Conservation (phyloP, 1,140 invertebrate genomes). For the Oscheius sp. region DNA sequence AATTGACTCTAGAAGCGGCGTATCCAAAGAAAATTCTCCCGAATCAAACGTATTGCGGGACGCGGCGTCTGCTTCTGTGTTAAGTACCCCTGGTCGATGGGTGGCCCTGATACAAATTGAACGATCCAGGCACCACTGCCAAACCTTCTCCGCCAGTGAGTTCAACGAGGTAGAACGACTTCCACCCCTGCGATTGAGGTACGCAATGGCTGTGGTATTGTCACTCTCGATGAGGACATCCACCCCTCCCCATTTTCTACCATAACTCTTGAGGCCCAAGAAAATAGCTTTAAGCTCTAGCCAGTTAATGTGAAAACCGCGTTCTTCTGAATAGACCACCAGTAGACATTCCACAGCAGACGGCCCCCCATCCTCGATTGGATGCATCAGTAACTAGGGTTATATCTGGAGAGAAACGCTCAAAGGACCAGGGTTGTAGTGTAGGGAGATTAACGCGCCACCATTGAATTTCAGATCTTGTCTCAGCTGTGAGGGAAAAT, state of each 20-base stretch:
- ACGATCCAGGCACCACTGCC: neutral
- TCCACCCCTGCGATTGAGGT: neutral
- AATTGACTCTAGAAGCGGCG: neutral
- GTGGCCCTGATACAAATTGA: neutral
- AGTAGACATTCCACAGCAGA: neutral
- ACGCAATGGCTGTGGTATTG: neutral
- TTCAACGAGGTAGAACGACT: neutral
- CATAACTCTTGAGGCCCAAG: neutral
- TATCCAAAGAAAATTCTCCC: neutral
- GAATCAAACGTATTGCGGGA: neutral
- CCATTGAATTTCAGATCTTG: neutral
- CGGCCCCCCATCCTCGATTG: neutral
- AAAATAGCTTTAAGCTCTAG: neutral
- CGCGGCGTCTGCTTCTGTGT: conserved; percentile 16
- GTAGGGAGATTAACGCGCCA: neutral
- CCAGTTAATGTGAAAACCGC: neutral
- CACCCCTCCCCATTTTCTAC: neutral
- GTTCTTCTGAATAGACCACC: neutral
- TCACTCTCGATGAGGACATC: neutral
- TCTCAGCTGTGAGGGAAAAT: neutral
- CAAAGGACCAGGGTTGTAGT: neutral
- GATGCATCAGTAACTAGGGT: neutral
- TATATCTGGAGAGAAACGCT: neutral
- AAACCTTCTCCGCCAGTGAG: neutral
- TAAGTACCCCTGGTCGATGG: conserved; percentile 8